Base-by-base conservation (phyloP, 2,888 invertebrate genomes). In the Camponotus fellah region DNA sequence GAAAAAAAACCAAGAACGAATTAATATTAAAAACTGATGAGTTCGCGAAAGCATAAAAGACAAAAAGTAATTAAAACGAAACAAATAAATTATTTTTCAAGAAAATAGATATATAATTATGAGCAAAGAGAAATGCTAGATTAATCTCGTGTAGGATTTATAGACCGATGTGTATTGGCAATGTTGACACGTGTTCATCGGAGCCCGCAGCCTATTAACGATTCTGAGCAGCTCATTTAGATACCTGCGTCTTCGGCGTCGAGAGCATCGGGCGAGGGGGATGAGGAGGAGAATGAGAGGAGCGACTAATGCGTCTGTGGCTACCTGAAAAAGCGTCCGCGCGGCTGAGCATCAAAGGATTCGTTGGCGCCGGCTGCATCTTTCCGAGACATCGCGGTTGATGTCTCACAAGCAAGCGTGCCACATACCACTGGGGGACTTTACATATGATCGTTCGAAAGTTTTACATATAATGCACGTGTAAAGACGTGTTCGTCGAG, bases 261-360 rank as follows among this genome's bases (percentile, higher is more conserved):
- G 83, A 76, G 86, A 86, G 84, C 85, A 86, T 53, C 64, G 85
- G 75, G 10, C 56, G 80, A 84, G 85, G 79, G 87, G 82, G 84
- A 83, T 86, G 83, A 75, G 85, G 82, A 4, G 72, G 85, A 88
- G 88, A 90, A 91, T 90, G 92, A 91, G 93, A 93, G 92, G 92
- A 94, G 94, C 94, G 94, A 95, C 95, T 95, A 95, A 95, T 95
- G 95, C 92, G 94, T 94, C 94, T 94, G 93, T 92, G 92, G 94
- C 94, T 95, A 95, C 95, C 95, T 95, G 95, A 94, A 94, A 92
- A 93, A 94, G 91, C 91, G 89, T 91, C 86, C 90, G 90, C 89
- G 91, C 94, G 94, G 94, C 92, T 85, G 83, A 92, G 91, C 94
- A 91, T 95, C 95, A 95, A 95, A 95, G 94, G 93, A 93, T 92